Conservation (phyloP, 2,888 invertebrate species). For the Cosmorhoe ocellata region DNA sequence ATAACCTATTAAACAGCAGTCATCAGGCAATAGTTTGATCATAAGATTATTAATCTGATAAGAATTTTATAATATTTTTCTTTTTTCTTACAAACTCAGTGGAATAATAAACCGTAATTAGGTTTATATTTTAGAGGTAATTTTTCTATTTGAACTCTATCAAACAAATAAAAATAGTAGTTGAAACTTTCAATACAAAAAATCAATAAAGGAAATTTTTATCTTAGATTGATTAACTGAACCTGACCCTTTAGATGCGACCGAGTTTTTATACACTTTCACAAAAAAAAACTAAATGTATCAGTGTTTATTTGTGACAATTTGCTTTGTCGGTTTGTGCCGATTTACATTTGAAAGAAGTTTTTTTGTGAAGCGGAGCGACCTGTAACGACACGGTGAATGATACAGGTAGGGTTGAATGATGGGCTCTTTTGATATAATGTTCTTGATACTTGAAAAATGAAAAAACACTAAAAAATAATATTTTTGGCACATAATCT, state of each 20-base stretch:
- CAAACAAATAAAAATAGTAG: conserved; percentile 66
- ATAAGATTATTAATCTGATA: too few relatives aligned
- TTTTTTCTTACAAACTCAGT: too few relatives aligned
- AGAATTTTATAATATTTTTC: too few relatives aligned
- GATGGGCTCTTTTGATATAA: conserved; percentile 42
- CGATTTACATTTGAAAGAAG: conserved; percentile 80
- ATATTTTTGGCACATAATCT: too few relatives aligned
- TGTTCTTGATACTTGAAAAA: conserved; percentile 53
- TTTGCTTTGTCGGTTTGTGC: conserved; percentile 81
- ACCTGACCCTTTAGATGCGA: conserved; percentile 76
- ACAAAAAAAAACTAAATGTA: conserved; percentile 73
- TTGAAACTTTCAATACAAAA: conserved; percentile 66
- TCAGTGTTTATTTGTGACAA: conserved; percentile 83
- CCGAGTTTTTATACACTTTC: conserved; percentile 70
- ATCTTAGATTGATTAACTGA: conserved; percentile 80
- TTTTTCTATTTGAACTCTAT: too few relatives aligned
- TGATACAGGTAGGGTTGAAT: conserved; percentile 71
- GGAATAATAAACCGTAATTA: too few relatives aligned
- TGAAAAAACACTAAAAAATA: too few relatives aligned
- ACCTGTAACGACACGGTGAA: conserved; percentile 78
- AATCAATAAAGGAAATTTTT: conserved; percentile 72
- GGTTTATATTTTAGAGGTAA: too few relatives aligned
- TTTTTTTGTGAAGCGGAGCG: conserved; percentile 64
- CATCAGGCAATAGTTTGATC: too few relatives aligned
- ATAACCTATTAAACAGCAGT: too few relatives aligned